Conservation (phyloP, 2,113 vertebrate genomes). For the Progne subis region DNA sequence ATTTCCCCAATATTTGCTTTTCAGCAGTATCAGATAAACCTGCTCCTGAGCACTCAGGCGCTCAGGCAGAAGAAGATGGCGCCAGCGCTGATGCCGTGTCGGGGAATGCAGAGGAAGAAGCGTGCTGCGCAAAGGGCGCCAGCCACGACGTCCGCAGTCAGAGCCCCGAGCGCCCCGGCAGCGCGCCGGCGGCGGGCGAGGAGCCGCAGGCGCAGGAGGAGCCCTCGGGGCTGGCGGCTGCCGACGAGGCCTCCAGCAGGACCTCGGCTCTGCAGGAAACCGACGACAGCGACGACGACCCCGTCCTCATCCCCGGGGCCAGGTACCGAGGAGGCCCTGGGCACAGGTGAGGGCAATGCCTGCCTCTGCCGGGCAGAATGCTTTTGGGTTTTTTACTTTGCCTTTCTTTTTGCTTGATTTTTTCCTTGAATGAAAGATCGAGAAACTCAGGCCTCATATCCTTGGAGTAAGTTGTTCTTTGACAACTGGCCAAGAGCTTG, state of each 20-base stretch:
- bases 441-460: not conserved
- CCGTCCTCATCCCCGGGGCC: conserved; percentile 89
- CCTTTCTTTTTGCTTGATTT: not conserved
- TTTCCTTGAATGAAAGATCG: not conserved
- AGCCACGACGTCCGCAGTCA: conserved; percentile 6
- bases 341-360: conserved; percentile 82
- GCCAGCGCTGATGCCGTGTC: not conserved
- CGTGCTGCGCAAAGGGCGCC: not conserved
- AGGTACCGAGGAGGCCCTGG: conserved; percentile 88
- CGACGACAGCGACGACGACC: conserved; percentile 95
- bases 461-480: not conserved
- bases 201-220: conserved; percentile 59
- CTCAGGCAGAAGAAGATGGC: not conserved
- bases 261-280: conserved; percentile 85
- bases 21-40: conserved; percentile 27
- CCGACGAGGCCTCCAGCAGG: conserved; percentile 71
- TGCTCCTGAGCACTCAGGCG: conserved; percentile 27
- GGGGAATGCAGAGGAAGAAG: conserved; percentile 46
- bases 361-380: not conserved
- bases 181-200: not conserved
- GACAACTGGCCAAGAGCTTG: not conserved
- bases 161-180: not conserved
- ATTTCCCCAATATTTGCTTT: not conserved
- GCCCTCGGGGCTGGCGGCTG: conserved; percentile 34
- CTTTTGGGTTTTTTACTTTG: accelerated